These are phyloP conservation scores for Hymenopus coronatus DNA, from an alignment of 2,888 invertebrate genomes.

Conservation along the genomic window DNA sequence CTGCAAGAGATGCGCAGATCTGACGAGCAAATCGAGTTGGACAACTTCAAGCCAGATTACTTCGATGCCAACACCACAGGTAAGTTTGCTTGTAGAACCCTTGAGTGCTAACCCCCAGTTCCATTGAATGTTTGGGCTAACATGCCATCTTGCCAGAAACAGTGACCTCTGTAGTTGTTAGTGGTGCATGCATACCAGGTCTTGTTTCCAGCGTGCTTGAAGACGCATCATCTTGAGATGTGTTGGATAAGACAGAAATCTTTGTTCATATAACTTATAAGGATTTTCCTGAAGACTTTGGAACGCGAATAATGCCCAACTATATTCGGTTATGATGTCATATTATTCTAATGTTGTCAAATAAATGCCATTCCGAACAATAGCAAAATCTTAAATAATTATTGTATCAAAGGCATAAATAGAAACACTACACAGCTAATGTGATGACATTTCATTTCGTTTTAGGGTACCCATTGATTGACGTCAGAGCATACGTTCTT, in stretches of 20 bases:
- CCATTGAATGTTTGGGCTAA: background rate
- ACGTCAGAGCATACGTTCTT: no score
- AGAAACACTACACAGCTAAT: no score
- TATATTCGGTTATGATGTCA: no score
- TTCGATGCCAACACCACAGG: conserved; percentile 19
- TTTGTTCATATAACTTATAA: no score
- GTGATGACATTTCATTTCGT: no score
- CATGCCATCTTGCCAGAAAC: background rate
- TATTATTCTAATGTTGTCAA: no score
- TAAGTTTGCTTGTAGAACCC: background rate
- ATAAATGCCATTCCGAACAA: no score
- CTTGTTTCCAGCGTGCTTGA: background rate
- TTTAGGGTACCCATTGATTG: no score
- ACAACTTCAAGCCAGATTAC: conserved; percentile 28
- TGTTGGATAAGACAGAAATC: background rate
- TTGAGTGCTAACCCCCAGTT: background rate
- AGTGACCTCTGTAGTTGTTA: background rate
- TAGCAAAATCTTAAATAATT: no score
- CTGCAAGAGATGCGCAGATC: conserved; percentile 23
- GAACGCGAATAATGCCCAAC: no score
- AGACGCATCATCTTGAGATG: background rate
- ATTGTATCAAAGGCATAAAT: no score
- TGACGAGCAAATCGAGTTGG: conserved; percentile 30
- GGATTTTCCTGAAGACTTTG: no score
- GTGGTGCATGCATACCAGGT: background rate